Conservation (phyloP, 2,888 invertebrate species). For the Leptinotarsa rubiginosa region DNA sequence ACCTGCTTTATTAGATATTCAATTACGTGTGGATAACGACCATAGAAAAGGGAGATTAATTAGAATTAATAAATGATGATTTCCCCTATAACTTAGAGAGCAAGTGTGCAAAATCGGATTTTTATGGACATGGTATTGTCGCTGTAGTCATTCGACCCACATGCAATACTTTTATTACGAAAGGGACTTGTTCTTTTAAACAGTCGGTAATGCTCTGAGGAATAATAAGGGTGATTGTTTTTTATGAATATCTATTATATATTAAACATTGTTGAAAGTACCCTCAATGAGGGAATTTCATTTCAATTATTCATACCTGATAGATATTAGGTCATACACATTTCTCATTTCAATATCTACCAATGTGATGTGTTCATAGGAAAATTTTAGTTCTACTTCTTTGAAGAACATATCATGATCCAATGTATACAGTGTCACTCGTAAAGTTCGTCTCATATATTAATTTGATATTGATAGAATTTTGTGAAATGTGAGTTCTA, state of each 20-base stretch:
- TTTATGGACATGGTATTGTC: conserved; percentile 8
- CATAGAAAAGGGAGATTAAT: conserved; percentile 50
- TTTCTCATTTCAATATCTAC: no score
- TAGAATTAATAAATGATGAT: conserved; percentile 46
- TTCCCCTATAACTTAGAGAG: conserved; percentile 34
- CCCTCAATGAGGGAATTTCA: no score
- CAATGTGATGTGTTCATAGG: no score
- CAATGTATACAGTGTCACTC: no score
- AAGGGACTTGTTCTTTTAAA: neutral
- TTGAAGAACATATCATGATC: no score
- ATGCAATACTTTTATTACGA: neutral
- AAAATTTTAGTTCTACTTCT: no score
- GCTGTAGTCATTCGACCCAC: neutral
- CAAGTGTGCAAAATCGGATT: conserved; percentile 39
- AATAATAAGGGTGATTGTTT: neutral
- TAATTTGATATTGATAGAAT: no score
- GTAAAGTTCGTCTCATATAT: no score
- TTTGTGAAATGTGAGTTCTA: no score
- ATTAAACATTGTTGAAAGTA: no score
- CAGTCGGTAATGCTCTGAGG: neutral
- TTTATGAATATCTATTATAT: neutral
- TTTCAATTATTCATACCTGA: no score
- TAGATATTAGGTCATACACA: no score
- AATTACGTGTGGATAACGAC: conserved; percentile 59
- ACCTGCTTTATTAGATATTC: conserved; percentile 60